Conservation (phyloP, 2,113 vertebrate genomes). For the Corythornis vintsioides region DNA sequence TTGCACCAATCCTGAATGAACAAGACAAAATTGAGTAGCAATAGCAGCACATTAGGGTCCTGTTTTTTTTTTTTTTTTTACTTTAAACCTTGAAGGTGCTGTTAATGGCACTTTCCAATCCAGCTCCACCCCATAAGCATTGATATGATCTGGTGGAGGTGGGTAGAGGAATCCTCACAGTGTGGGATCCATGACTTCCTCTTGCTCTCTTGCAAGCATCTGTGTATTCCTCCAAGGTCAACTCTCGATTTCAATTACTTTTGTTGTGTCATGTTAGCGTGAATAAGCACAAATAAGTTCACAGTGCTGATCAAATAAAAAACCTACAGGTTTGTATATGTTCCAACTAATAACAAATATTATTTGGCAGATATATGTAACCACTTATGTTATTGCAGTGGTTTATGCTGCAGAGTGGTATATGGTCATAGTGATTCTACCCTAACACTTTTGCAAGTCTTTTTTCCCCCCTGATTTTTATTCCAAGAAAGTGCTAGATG, state of each 20-base stretch:
- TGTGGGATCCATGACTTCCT: rapidly evolving
- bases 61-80: rapidly evolving
- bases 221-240: neutral
- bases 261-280: rapidly evolving
- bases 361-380: neutral
- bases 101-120: neutral
- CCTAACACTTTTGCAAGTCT: neutral
- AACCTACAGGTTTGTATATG: neutral
- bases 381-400: neutral
- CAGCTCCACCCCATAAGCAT: rapidly evolving
- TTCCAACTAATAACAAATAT: neutral
- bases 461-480: rapidly evolving
- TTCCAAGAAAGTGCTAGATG: rapidly evolving
- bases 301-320: neutral
- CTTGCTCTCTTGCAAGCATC: neutral
- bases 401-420: neutral
- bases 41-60: no score
- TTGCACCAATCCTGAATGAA: neutral
- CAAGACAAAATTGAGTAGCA: rapidly evolving
- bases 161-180: neutral
- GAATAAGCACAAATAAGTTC: neutral
- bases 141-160: neutral
- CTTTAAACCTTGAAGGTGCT: neutral
- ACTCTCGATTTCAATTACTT: rapidly evolving
- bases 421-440: neutral